These are phyloP conservation scores for Trachops cirrhosus DNA, from an alignment of 2,797 vertebrate genomes.

Conservation along the genomic window DNA sequence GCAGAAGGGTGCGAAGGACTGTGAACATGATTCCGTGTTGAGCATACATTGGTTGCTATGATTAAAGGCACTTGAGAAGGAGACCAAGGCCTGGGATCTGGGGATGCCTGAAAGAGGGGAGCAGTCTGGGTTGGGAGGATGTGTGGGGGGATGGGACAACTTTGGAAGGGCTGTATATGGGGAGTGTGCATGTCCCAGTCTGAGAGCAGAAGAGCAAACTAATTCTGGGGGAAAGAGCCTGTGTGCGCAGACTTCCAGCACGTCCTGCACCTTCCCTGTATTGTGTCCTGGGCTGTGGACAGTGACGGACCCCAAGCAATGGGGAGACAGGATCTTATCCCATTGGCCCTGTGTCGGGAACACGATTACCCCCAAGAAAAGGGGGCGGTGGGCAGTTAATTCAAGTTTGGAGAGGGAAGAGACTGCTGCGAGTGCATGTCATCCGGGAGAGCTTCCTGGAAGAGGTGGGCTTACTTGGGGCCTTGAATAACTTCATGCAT, in stretches of 20 bases:
- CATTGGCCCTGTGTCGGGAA: neutral
- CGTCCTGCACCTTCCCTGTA: neutral
- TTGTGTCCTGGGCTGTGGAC: neutral
- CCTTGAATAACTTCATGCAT: neutral
- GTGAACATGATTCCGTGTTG: neutral
- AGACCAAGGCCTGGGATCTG: neutral
- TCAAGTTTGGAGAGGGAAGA: neutral
- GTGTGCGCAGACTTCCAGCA: neutral
- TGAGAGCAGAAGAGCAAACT: neutral
- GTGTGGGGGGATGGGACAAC: neutral
- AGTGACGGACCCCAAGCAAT: neutral
- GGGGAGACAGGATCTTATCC: neutral
- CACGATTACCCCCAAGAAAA: neutral
- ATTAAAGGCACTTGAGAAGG: neutral
- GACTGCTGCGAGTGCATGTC: neutral
- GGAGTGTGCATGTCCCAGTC: neutral
- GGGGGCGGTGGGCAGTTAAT: neutral
- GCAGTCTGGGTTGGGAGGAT: neutral
- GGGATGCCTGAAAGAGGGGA: neutral
- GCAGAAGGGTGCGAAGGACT: neutral
- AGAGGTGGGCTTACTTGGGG: neutral
- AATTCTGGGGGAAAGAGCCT: neutral
- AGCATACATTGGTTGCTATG: neutral
- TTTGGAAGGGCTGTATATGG: neutral
- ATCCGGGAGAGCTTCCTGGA: slow-evolving; percentile 24